Conservation (phyloP, 2,797 vertebrate species). For the Hypotaenidia okinawae region DNA sequence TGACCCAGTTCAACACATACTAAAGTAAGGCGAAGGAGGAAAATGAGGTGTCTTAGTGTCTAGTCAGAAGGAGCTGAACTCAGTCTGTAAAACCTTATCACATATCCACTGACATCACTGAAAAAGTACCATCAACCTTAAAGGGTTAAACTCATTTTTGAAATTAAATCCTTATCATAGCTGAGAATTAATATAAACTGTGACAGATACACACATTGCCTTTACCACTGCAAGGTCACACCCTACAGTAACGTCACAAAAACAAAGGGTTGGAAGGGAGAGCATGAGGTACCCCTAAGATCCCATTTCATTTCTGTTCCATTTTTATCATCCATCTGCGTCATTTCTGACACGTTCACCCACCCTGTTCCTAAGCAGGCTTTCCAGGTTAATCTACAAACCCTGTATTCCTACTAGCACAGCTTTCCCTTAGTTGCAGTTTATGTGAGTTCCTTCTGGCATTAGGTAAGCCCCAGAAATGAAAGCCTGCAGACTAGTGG, state of each 20-base stretch:
- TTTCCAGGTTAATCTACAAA: conserved; percentile 6
- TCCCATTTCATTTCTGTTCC: neutral
- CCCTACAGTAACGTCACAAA: neutral
- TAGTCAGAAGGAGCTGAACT: neutral
- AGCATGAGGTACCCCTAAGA: neutral
- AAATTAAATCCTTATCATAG: neutral
- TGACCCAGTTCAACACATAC: neutral
- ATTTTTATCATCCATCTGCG: neutral
- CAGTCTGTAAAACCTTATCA: neutral
- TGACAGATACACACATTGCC: neutral
- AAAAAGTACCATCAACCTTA: neutral
- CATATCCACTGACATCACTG: neutral
- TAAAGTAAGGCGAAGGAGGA: neutral
- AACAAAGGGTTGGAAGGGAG: neutral
- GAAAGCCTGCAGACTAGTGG: neutral
- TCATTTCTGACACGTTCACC: neutral
- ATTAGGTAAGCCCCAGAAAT: conserved; percentile 2
- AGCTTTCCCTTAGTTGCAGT: neutral
- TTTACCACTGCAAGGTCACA: neutral
- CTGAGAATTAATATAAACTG: neutral
- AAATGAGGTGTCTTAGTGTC: neutral
- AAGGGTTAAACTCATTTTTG: neutral
- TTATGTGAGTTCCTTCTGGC: neutral
- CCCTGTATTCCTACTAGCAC: neutral
- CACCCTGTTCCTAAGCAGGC: neutral